Evolutionary conservation across 1,140 invertebrate genomes (phyloP).

Genomic region (Andrena cerasifolii): DNA sequence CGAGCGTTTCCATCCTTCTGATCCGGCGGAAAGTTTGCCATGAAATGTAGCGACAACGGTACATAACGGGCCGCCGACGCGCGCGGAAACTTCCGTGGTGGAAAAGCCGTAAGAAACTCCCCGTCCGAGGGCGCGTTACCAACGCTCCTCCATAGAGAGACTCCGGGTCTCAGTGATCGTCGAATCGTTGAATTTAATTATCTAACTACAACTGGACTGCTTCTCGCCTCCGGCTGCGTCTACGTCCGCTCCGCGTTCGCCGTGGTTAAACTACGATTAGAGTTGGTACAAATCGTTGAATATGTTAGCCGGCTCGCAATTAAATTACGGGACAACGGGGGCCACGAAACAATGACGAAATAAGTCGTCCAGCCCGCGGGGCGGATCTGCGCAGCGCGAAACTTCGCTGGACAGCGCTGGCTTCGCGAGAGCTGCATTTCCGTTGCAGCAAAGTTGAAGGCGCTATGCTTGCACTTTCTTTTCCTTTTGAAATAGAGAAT

Average conservation of each 20-base stretch:
- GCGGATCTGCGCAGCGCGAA: conserved; percentile 49
- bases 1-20: not conserved
- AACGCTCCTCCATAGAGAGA: not conserved
- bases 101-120: conserved; percentile 45
- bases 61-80: conserved; percentile 52
- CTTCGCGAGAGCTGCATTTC: conserved; percentile 15
- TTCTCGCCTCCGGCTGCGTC: not conserved
- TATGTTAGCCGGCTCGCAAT: conserved; percentile 40
- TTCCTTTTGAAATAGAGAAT: not conserved
- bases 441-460: conserved; percentile 42
- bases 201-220: conserved; percentile 1
- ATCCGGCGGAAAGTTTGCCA: conserved; percentile 60
- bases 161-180: conserved; percentile 40
- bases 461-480: not conserved
- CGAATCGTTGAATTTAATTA: conserved; percentile 70
- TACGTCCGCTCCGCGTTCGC: conserved; percentile 9
- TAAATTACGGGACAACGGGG: conserved; percentile 45
- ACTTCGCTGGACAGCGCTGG: conserved; percentile 10
- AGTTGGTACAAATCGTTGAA: conserved; percentile 51
- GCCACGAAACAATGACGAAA: conserved; percentile 52
- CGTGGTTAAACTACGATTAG: conserved; percentile 36
- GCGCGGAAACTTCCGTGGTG: conserved; percentile 6
- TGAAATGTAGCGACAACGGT: conserved; percentile 71
- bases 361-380: conserved; percentile 33
- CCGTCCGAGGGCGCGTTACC: not conserved